These are phyloP conservation scores for Schmidtea mediterranea DNA, from an alignment of 1,140 invertebrate species.

Conservation along the genomic window DNA sequence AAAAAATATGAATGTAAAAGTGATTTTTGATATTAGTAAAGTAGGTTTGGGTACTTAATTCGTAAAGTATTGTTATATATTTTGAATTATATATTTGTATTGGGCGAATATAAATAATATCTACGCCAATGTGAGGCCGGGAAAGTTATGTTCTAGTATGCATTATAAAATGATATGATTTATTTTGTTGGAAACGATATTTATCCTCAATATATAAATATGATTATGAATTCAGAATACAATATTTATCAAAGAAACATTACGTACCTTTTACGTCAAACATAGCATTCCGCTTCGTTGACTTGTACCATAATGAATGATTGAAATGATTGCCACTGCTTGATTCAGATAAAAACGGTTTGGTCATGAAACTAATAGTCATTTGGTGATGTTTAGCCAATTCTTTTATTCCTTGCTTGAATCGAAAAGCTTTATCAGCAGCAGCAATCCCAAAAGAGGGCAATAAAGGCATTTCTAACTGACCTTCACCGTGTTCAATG, in stretches of 20 bases:
- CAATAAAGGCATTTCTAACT: conserved; percentile 8
- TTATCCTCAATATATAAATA: no score
- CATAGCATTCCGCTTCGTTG: conserved; percentile 7
- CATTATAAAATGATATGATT: no score
- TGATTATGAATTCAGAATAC: not conserved
- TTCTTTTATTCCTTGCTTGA: conserved; percentile 9
- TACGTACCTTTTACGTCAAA: conserved; percentile 4
- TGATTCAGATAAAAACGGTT: not conserved
- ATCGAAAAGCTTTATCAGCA: conserved; percentile 7
- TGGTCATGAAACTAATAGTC: conserved; percentile 10
- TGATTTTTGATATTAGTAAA: no score
- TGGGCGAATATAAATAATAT: no score
- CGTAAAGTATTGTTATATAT: no score
- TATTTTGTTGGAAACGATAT: no score
- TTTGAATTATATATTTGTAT: no score
- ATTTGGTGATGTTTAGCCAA: conserved; percentile 2
- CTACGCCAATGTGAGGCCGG: no score
- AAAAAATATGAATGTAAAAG: no score
- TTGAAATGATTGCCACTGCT: conserved; percentile 9
- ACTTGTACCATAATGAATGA: conserved; percentile 9
- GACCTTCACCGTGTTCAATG: conserved; percentile 6
- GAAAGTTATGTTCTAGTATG: no score
- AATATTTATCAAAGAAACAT: not conserved
- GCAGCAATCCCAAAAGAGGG: conserved; percentile 5
- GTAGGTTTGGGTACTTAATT: no score